Base-by-base conservation (phyloP, 2,888 invertebrate species). In the Listrodromus nycthemerus region DNA sequence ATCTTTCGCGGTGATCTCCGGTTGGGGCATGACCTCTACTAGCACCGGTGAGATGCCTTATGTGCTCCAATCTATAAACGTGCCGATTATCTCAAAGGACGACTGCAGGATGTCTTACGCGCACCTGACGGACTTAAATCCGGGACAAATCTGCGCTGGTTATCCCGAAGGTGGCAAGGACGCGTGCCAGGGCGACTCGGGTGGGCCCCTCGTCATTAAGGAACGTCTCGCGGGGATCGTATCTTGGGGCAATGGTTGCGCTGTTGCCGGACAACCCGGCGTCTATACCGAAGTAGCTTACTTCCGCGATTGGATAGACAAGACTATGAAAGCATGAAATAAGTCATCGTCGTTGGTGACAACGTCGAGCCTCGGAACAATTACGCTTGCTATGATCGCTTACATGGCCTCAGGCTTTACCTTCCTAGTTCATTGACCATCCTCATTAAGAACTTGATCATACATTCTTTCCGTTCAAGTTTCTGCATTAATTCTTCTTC, bases 91-190 rank as follows among this genome's bases (percentile, higher is more conserved):
- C 7, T 94, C 94, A 77, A 93, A 94, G 2, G 86, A 91, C 1
- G 67, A 90, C 0, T 96, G 96, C 89, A 90, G 90, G 1, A 88
- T 91, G 0, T 94, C 94, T 0, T 96, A 96, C 87, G 0, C 0
- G 0, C 0, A 0, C 0, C 65, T 65, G 13, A 86, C 86, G 1
- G 86, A 87, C 0, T 0, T 92, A 4, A 89, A 91, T 1, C 61
- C 71, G 5, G 93, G 94, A 0, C 94, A 93, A 3, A 94, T 95
- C 8, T 96, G 96, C 88, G 96, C 96, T 1, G 95, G 95, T 0
- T 91, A 91, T 0, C 91, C 94, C 3, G 92, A 93, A 81, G 96
- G 96, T 2, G 95, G 95, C n/a, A 95, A 88, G 8, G 91, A 91
- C 73, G 61, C 90, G 7, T 92, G 92, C 78, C 89, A 89, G 5